Conservation (phyloP, 2,888 invertebrate genomes). For the Athalia circularis region DNA sequence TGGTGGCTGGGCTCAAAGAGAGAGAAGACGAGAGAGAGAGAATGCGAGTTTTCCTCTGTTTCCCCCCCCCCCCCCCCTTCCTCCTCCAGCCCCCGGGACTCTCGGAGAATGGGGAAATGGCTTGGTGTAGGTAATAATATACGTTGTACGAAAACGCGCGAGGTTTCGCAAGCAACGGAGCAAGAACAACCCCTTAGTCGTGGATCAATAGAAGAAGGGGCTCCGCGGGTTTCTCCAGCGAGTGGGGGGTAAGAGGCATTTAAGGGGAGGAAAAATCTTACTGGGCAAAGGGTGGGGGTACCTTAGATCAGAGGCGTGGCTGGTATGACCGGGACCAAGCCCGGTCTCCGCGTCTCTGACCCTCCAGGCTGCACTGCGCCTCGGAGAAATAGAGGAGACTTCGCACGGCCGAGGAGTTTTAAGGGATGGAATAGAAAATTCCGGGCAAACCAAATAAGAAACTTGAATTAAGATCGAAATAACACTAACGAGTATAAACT, state of each 20-base stretch:
- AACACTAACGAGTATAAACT: background rate
- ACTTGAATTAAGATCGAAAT: too few species aligned
- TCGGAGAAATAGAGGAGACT: too few species aligned
- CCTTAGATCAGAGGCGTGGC: slow-evolving; percentile 74
- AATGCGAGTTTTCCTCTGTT: too few species aligned
- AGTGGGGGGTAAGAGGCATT: slow-evolving; percentile 58
- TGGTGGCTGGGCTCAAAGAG: background rate
- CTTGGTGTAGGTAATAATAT: background rate
- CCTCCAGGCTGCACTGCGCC: slow-evolving; percentile 55
- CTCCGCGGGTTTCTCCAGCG: slow-evolving; percentile 56
- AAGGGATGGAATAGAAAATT: too few species aligned
- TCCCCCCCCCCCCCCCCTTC: too few species aligned
- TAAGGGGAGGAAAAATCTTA: slow-evolving; percentile 69
- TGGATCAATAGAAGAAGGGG: slow-evolving; percentile 72
- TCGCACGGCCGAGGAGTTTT: slow-evolving; percentile 3
- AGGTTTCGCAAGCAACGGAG: slow-evolving; percentile 48
- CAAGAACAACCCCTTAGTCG: slow-evolving; percentile 70
- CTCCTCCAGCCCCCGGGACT: background rate
- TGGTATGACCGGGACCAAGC: slow-evolving; percentile 54
- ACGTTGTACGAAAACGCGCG: slow-evolving; percentile 16
- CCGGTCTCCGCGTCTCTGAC: slow-evolving; percentile 49
- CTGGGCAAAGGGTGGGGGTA: slow-evolving; percentile 65
- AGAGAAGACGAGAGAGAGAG: background rate
- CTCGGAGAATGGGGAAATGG: background rate
- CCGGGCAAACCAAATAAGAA: background rate